These are phyloP conservation scores for Esperia sulphurella DNA, from an alignment of 2,888 invertebrate genomes.

Conservation along the genomic window DNA sequence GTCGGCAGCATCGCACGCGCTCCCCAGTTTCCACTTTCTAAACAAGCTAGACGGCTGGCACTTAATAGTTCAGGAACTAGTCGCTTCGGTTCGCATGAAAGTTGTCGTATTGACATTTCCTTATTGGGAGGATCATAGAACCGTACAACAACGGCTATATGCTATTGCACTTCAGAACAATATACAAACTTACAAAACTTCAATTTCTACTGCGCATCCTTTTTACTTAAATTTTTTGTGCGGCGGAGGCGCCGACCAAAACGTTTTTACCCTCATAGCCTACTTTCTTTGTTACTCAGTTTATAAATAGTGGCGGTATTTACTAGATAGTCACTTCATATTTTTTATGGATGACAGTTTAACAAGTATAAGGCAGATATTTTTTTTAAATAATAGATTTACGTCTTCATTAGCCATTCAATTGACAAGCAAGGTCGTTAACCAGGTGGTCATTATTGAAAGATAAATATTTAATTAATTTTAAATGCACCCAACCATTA, in stretches of 20 bases:
- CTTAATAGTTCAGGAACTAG: slow-evolving; percentile 73
- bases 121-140: slow-evolving; percentile 25
- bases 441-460: slow-evolving; percentile 37
- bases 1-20: slow-evolving; percentile 34
- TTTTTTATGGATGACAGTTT: background rate
- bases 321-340: background rate
- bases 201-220: no score
- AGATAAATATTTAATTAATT: slow-evolving; percentile 37
- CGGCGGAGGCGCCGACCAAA: no score
- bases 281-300: no score
- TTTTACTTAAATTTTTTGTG: no score
- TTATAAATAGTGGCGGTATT: background rate
- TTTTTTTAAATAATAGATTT: slow-evolving; percentile 1
- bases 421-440: slow-evolving; percentile 55
- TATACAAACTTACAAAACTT: no score
- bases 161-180: background rate
- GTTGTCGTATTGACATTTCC: slow-evolving; percentile 66
- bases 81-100: slow-evolving; percentile 51
- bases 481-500: slow-evolving; percentile 45
- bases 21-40: slow-evolving; percentile 75
- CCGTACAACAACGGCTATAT: background rate
- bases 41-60: slow-evolving; percentile 54
- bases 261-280: no score
- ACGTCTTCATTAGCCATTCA: slow-evolving; percentile 46
- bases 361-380: no score